These are phyloP conservation scores for Pyxicephalus adspersus DNA, from an alignment of 2,113 vertebrate genomes.

Conservation along the genomic window DNA sequence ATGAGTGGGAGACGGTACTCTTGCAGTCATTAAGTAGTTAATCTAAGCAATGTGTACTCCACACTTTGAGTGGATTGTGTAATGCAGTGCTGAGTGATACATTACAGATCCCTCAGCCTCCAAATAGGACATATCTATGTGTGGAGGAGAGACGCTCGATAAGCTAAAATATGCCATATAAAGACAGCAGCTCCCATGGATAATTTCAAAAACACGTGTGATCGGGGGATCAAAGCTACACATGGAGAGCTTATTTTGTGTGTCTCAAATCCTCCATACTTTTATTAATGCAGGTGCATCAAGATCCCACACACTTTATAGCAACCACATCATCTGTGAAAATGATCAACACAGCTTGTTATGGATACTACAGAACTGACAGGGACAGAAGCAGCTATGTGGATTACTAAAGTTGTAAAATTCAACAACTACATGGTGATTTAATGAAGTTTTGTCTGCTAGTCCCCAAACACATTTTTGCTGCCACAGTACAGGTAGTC, in stretches of 20 bases:
- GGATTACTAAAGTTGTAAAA: too few species aligned
- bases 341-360: slow-evolving; percentile 10
- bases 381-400: neutral
- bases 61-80: neutral
- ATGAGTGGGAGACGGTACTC: too few species aligned
- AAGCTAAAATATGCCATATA: slow-evolving; percentile 36
- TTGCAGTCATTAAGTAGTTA: neutral
- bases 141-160: slow-evolving; percentile 37
- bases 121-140: slow-evolving; percentile 20
- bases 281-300: slow-evolving; percentile 30
- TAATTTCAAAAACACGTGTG: slow-evolving; percentile 43
- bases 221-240: slow-evolving; percentile 19
- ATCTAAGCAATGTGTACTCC: slow-evolving; percentile 2
- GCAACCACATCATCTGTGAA: slow-evolving; percentile 7
- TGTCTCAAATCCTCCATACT: slow-evolving; percentile 9
- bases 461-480: too few species aligned
- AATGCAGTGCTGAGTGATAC: slow-evolving; percentile 43
- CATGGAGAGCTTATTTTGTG: neutral
- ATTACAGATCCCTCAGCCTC: slow-evolving; percentile 18
- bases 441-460: too few species aligned
- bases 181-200: slow-evolving; percentile 24
- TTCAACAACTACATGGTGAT: too few species aligned
- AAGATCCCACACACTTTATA: slow-evolving; percentile 4
- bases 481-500: too few species aligned
- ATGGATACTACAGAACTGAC: neutral